Evolutionary conservation across 2,888 invertebrate genomes (phyloP).

Genomic region (Spialia ferax): DNA sequence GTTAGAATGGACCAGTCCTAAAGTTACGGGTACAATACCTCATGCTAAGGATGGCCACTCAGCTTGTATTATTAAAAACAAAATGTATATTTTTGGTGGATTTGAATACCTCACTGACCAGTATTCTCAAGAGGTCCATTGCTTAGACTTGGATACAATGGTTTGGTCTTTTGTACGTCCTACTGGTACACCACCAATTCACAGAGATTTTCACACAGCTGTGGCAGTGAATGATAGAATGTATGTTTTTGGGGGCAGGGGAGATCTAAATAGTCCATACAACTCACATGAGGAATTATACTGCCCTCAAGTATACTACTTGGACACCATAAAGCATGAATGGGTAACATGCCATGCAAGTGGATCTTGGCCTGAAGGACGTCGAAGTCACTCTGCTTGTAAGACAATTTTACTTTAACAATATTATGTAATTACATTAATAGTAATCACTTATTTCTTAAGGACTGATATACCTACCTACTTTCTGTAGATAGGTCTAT

Average conservation of each 20-base stretch:
- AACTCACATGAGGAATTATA: constrained; percentile 90
- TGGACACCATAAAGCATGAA: constrained; percentile 89
- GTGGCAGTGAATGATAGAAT: constrained; percentile 92
- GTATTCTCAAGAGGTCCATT: constrained; percentile 93
- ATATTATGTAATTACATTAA: too few species aligned
- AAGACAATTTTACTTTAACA: too few species aligned
- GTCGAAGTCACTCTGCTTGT: constrained; percentile 97
- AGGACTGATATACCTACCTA: too few species aligned
- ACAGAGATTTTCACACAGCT: constrained; percentile 96
- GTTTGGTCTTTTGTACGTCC: constrained; percentile 90
- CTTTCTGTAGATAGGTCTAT: too few species aligned
- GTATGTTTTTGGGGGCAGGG: constrained; percentile 96
- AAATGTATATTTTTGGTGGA: constrained; percentile 97
- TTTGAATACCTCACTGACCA: constrained; percentile 94
- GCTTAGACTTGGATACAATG: constrained; percentile 90
- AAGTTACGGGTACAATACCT: constrained; percentile 90
- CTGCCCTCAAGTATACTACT: constrained; percentile 91
- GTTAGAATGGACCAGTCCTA: constrained; percentile 89
- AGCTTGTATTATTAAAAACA: constrained; percentile 92
- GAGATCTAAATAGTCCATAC: constrained; percentile 88
- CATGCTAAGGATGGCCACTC: constrained; percentile 97
- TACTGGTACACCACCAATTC: constrained; percentile 89
- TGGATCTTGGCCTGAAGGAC: constrained; percentile 91
- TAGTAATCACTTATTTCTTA: too few species aligned
- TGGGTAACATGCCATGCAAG: constrained; percentile 89